These are phyloP conservation scores for Zosterops borbonicus DNA, from an alignment of 2,113 vertebrate species.

Conservation along the genomic window DNA sequence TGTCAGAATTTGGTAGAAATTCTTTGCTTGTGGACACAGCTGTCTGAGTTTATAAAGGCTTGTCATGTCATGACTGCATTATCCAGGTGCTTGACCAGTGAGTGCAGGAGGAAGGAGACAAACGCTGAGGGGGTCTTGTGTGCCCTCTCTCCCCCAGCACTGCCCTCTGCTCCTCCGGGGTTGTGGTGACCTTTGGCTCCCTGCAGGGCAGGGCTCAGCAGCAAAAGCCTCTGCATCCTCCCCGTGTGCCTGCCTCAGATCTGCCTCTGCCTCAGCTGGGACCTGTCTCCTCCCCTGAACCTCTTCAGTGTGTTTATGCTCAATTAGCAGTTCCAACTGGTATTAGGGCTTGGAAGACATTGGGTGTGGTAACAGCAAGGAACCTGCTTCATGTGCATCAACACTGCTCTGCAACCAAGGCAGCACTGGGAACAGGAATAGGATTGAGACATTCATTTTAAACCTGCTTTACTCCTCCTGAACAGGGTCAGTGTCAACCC, in stretches of 20 bases:
- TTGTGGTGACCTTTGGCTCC: rapidly evolving
- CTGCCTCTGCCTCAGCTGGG: not conserved
- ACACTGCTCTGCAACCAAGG: not conserved
- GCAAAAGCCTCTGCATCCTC: not conserved
- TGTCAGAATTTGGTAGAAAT: not conserved
- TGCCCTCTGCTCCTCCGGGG: rapidly evolving
- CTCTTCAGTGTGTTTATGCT: not conserved
- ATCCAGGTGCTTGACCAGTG: not conserved
- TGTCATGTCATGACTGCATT: not conserved
- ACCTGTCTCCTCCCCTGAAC: rapidly evolving
- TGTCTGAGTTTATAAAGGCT: not conserved
- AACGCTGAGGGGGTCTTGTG: no score
- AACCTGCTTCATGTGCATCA: not conserved
- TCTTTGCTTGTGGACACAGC: not conserved
- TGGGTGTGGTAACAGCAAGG: not conserved
- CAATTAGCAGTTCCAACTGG: not conserved
- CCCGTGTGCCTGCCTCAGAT: rapidly evolving
- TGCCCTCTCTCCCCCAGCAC: not conserved
- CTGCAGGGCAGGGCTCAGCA: not conserved
- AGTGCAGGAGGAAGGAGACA: not conserved
- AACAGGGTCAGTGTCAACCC: not conserved
- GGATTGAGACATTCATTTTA: not conserved
- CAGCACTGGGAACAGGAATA: not conserved
- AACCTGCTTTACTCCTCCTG: not conserved
- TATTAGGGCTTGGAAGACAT: not conserved